Conservation (phyloP, 2,888 invertebrate genomes). For the Dilophus febrilis region DNA sequence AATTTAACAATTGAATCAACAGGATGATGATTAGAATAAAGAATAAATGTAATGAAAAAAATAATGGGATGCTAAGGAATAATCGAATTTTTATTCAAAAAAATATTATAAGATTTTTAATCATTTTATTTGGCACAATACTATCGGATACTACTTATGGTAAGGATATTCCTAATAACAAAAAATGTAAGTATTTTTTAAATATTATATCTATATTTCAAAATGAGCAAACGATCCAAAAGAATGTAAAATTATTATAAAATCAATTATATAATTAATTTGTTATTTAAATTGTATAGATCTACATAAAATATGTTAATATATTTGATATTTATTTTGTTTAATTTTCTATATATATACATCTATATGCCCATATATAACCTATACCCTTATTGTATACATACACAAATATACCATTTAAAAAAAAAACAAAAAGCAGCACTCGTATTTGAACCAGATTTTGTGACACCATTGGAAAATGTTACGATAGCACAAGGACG, state of each 20-base stretch:
- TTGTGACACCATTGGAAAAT: constrained; percentile 56
- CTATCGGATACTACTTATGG: background rate
- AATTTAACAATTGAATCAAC: constrained; percentile 1
- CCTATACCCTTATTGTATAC: background rate
- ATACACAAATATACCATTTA: background rate
- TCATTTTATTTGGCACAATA: background rate
- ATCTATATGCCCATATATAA: too few relatives aligned
- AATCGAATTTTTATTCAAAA: background rate
- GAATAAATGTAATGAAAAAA: background rate
- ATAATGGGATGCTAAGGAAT: constrained; percentile 1
- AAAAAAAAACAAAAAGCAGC: constrained; percentile 23
- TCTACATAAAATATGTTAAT: too few relatives aligned
- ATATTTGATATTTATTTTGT: too few relatives aligned
- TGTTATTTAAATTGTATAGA: too few relatives aligned
- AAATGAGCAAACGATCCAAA: too few relatives aligned
- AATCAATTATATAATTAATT: too few relatives aligned
- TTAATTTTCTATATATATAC: too few relatives aligned
- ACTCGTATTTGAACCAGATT: constrained; percentile 54
- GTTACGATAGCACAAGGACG: constrained; percentile 60
- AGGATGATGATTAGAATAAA: background rate
- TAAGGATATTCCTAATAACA: background rate
- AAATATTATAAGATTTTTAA: constrained; percentile 1
- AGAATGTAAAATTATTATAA: too few relatives aligned
- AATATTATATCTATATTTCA: too few relatives aligned
- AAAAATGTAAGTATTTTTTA: background rate